Percentiles rank a stretch among this genome's conserved stretches.
phyloP scores from a whole-genome alignment of 2,888 invertebrate species.

The Cheilosia scutellata region DNA sequence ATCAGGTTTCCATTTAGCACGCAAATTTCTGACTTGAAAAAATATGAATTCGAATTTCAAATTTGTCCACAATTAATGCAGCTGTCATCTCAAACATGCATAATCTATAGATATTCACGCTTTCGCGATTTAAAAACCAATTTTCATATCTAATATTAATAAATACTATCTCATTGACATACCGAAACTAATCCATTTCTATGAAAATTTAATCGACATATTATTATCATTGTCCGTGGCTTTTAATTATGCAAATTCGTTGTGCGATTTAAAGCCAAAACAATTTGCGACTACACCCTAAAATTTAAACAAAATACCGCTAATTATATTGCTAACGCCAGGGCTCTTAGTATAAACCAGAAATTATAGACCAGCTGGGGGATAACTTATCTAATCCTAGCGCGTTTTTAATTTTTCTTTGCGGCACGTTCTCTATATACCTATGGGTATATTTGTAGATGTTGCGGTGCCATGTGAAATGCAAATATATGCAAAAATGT shows the following conservation, averaged over 20 bases:
- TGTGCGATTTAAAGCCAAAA: neutral
- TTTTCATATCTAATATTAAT: slow-evolving; percentile 20
- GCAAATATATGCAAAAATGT: slow-evolving; percentile 38
- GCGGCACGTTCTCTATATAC: neutral
- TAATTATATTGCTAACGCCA: slow-evolving; percentile 26
- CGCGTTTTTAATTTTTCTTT: neutral
- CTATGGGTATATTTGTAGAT: neutral
- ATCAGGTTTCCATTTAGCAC: too few species aligned
- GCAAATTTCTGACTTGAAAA: too few species aligned
- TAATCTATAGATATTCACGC: neutral
- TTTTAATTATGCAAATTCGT: slow-evolving; percentile 35
- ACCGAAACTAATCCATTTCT: slow-evolving; percentile 49
- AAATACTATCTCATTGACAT: slow-evolving; percentile 30
- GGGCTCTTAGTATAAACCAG: slow-evolving; percentile 24
- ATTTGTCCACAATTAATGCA: too few species aligned
- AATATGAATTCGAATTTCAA: too few species aligned
- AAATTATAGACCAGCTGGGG: neutral
- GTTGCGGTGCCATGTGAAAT: slow-evolving; percentile 20
- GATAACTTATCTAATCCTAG: slow-evolving; percentile 4
- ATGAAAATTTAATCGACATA: slow-evolving; percentile 28
- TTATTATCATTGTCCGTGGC: slow-evolving; percentile 16
- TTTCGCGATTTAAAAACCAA: neutral
- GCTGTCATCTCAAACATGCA: too few species aligned
- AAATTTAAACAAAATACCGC: slow-evolving; percentile 26
- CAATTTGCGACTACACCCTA: slow-evolving; percentile 9